Base-by-base conservation (phyloP, 2,888 invertebrate genomes). In the Hirtodrosophila trivittata region DNA sequence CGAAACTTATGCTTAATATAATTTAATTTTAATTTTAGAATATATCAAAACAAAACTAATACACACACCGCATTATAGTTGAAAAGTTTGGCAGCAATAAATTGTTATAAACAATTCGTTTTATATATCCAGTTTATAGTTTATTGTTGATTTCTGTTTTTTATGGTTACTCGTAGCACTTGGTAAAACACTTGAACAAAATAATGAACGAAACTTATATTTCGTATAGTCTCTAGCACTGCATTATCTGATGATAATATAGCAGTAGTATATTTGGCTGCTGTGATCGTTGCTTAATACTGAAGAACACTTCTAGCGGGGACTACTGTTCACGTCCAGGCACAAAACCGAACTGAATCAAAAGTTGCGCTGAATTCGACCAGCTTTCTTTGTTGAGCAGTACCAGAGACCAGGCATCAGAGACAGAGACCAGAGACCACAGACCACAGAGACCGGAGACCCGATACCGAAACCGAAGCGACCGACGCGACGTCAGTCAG, bases 331-430 rank as follows among this genome's bases (percentile, higher is more conserved):
- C 87, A 75, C 88, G 84, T 76, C 81, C 87, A 87, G 87, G 85
- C 87, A 86, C 88, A 72, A 86, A 89, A 88, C 84, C 88, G 87
- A 87, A 89, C 88, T 89, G 86, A 89, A 70, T 74, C 75, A 77
- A 87, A 70, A 80, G 85, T 80, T 83, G 82, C 69, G 73, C 76
- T 78, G 77, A 82, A 80, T 77, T 81, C 75, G 83, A 85, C 87
- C 86, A 88, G 87, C 87, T 88, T 88, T 88, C 88, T 88, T 88
- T 84, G 87, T 77, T 88, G 87, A 87, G 88, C 86, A 77, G 70
- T 77, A 26, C 39, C 50, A 4, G 51, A 39, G n/a, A n/a, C 57
- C 9, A 28, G 42, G 38, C 18, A 30, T 25, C 46, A 25, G 46
- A 4, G 28, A 28, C 28, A 9, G 12, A 35, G 35, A 35, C 7